A percentile compares a stretch with the other conserved stretches of the same genome.
phyloP scores from a whole-genome alignment of 2,888 invertebrate genomes.

The Maniola hyperantus region DNA sequence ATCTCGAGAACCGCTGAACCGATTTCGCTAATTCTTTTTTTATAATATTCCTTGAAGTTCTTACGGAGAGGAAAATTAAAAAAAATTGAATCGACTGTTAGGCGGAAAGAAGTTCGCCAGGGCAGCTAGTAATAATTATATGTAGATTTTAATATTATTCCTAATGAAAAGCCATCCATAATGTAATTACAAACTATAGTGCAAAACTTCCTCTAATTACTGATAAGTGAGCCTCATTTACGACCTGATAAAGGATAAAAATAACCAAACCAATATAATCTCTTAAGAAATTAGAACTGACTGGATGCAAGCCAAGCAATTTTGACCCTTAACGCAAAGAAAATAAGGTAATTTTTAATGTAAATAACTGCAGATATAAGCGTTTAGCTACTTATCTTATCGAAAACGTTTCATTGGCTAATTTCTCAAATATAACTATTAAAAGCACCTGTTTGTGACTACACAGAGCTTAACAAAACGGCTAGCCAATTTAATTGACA shows the following conservation, averaged over 20 bases:
- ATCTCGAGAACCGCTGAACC: too few species aligned
- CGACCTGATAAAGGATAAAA: constrained; percentile 1
- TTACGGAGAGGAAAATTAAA: too few species aligned
- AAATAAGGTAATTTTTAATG: neutral
- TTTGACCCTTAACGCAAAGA: neutral
- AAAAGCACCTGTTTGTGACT: constrained; percentile 15
- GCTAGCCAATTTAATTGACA: neutral
- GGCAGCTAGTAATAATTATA: too few species aligned
- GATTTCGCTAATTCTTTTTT: too few species aligned
- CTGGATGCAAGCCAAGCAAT: neutral
- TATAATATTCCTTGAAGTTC: too few species aligned
- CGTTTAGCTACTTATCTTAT: constrained; percentile 16
- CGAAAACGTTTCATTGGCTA: constrained; percentile 20
- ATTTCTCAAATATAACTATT: constrained; percentile 19
- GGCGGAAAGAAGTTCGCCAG: too few species aligned
- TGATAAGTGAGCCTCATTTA: neutral
- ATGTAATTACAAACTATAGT: too few species aligned
- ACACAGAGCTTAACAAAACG: constrained; percentile 5
- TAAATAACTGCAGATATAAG: neutral
- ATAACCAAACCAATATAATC: neutral
- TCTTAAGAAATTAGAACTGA: neutral
- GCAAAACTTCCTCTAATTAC: constrained; percentile 9
- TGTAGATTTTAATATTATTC: too few species aligned
- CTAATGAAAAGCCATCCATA: too few species aligned
- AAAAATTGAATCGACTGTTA: too few species aligned